Conservation (phyloP, 2,113 vertebrate genomes). For the Gymnocephalus cernua region DNA sequence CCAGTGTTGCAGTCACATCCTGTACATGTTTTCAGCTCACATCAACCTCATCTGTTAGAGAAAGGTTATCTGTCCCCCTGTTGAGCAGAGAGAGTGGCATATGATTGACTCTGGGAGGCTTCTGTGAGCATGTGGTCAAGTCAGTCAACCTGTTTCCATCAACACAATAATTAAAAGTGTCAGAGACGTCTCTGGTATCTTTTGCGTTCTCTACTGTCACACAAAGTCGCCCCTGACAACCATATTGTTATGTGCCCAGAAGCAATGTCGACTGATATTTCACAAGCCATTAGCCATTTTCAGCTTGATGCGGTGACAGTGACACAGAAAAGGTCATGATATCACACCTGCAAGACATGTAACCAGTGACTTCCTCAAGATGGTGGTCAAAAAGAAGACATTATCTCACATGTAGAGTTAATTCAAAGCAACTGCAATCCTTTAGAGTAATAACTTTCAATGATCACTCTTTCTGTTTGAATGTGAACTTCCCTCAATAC, state of each 20-base stretch:
- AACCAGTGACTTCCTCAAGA: background rate
- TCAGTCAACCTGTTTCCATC: constrained; percentile 63
- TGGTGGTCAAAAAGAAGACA: constrained; percentile 14
- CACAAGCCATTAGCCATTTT: constrained; percentile 14
- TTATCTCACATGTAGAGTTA: background rate
- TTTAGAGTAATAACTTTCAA: constrained; percentile 24
- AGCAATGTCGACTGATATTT: constrained; percentile 1
- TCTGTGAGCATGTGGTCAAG: constrained; percentile 31
- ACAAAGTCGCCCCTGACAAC: constrained; percentile 39
- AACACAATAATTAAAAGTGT: constrained; percentile 64
- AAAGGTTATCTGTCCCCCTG: constrained; percentile 68
- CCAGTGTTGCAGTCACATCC: background rate
- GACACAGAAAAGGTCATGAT: constrained; percentile 37
- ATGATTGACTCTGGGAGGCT: constrained; percentile 28
- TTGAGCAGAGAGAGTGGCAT: constrained; percentile 34
- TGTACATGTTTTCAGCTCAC: constrained; percentile 32
- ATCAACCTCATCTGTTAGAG: constrained; percentile 56
- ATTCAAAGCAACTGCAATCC: constrained; percentile 13
- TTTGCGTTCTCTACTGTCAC: constrained; percentile 15
- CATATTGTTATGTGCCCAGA: constrained; percentile 47
- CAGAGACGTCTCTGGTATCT: constrained; percentile 52
- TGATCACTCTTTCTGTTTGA: constrained; percentile 13
- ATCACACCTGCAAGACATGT: constrained; percentile 20
- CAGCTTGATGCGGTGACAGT: constrained; percentile 8
- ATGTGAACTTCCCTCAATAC: background rate